Evolutionary conservation across 2,113 vertebrate genomes (phyloP).

Genomic region (Crotophaga sulcirostris): DNA sequence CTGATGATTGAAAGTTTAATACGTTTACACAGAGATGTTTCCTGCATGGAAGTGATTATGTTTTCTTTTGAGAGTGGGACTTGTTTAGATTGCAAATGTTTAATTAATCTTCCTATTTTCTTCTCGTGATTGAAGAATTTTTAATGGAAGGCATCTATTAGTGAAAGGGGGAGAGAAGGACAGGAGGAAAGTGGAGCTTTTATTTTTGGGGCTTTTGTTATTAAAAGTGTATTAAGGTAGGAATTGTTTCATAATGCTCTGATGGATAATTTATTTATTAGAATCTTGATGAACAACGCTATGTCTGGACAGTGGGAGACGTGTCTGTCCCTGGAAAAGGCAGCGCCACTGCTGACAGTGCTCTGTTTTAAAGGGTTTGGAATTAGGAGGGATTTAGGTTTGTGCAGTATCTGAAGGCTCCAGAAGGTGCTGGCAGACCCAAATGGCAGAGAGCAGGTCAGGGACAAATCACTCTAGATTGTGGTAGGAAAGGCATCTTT

Average conservation of each 20-base stretch:
- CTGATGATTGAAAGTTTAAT: background rate
- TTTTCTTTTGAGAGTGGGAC: background rate
- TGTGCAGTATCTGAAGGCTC: background rate
- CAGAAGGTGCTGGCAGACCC: background rate
- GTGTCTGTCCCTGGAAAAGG: too few relatives aligned
- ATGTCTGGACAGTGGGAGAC: background rate
- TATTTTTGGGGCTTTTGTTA: rapidly evolving
- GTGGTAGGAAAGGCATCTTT: background rate
- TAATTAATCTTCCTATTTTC: background rate
- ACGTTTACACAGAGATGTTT: background rate
- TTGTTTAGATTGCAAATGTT: background rate
- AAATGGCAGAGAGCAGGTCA: too few relatives aligned
- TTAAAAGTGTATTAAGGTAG: background rate
- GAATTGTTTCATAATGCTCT: background rate
- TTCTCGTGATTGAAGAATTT: background rate
- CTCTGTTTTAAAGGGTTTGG: background rate
- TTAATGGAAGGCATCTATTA: background rate
- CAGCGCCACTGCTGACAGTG: rapidly evolving
- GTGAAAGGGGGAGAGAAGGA: background rate
- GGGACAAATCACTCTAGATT: background rate
- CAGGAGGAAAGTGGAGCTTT: background rate
- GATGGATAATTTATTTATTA: background rate
- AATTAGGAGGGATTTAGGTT: background rate
- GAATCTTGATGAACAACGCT: background rate
- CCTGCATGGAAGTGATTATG: background rate